Percentiles rank a stretch among this genome's conserved stretches.
Conservation (phyloP, 2,113 vertebrate species). For the Rousettus leschenaultii region DNA sequence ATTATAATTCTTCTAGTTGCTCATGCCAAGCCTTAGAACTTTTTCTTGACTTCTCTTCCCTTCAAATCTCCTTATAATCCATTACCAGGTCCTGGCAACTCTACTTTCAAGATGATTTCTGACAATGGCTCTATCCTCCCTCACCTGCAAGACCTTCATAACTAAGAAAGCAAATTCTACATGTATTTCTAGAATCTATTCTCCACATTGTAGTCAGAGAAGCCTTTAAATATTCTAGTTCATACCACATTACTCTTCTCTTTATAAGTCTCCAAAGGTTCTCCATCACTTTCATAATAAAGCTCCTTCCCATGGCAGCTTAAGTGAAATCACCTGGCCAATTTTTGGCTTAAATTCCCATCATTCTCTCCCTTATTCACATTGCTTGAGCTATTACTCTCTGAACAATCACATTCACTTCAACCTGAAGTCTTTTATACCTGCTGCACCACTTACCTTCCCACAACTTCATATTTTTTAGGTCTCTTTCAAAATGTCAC, state of each 20-base stretch:
- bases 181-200: neutral
- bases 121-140: neutral
- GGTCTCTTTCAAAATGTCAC: neutral
- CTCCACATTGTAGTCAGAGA: neutral
- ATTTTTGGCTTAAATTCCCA: neutral
- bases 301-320: neutral
- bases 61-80: neutral
- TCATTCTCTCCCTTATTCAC: neutral
- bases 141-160: neutral
- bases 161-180: neutral
- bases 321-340: neutral
- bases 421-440: neutral
- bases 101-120: neutral
- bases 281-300: neutral
- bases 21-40: neutral
- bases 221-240: neutral
- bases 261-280: neutral
- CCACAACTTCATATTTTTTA: neutral
- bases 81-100: neutral
- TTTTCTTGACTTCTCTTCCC: neutral
- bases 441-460: neutral
- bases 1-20: neutral
- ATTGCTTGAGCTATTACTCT: neutral
- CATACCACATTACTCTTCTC: neutral
- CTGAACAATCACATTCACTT: neutral